These are phyloP conservation scores for Montipora foliosa DNA, from an alignment of 64 coral and sea anemone species.

Conservation along the genomic window DNA sequence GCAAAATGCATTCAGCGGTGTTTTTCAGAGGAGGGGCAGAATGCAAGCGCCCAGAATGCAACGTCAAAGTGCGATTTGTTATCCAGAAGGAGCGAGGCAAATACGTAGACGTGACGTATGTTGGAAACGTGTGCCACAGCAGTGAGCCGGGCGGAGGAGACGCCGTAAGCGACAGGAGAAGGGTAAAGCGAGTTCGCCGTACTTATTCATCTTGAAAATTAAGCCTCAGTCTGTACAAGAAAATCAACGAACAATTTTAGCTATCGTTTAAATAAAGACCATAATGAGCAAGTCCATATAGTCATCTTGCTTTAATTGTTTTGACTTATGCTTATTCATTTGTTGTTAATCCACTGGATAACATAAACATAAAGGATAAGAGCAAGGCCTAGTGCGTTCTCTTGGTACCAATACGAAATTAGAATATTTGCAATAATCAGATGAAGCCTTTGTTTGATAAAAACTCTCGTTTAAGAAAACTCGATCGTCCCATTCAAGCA, in stretches of 20 bases:
- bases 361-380: too few species aligned
- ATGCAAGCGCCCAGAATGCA: constrained; percentile 50
- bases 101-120: constrained; percentile 34
- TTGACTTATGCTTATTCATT: neutral
- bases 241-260: neutral
- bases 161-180: neutral
- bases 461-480: too few species aligned
- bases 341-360: too few species aligned
- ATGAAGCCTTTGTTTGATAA: too few species aligned
- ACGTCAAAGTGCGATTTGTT: constrained; percentile 46
- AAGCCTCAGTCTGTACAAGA: neutral
- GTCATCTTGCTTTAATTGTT: neutral
- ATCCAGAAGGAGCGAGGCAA: constrained; percentile 50
- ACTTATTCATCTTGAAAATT: neutral
- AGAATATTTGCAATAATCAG: too few species aligned
- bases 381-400: too few species aligned
- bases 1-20: constrained; percentile 49
- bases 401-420: too few species aligned
- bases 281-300: neutral
- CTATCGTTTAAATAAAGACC: neutral
- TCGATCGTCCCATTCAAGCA: too few species aligned
- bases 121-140: constrained; percentile 23
- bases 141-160: constrained; percentile 13
- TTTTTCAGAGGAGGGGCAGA: constrained; percentile 55
- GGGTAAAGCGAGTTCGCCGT: constrained; percentile 4